Evolutionary conservation across 2,888 invertebrate genomes (phyloP).

Genomic region (Belgica antarctica): DNA sequence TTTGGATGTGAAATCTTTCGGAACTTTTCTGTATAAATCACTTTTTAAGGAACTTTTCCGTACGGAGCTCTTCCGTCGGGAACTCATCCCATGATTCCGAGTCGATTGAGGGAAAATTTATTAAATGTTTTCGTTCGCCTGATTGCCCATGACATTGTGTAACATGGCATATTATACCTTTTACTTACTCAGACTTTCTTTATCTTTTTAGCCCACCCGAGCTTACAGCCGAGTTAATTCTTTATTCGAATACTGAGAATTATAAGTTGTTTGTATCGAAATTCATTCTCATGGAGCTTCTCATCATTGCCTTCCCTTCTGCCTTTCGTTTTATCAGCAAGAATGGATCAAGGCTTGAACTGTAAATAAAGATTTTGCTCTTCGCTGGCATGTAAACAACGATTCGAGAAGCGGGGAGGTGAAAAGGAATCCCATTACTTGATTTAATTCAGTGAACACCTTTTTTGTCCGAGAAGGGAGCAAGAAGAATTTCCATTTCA

Average conservation of each 20-base stretch:
- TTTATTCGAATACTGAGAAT: not conserved
- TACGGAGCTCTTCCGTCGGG: too few species aligned
- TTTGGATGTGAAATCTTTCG: too few species aligned
- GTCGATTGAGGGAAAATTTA: conserved; percentile 1
- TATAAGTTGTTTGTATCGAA: too few species aligned
- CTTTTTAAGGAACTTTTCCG: too few species aligned
- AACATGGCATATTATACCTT: too few species aligned
- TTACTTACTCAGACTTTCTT: too few species aligned
- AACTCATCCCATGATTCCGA: too few species aligned
- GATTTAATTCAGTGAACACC: conserved; percentile 26
- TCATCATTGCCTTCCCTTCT: too few species aligned
- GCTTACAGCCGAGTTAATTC: not conserved
- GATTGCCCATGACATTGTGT: too few species aligned
- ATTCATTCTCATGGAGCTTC: not conserved
- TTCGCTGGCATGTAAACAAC: not conserved
- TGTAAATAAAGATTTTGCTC: not conserved
- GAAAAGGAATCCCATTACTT: conserved; percentile 18
- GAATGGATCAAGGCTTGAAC: not conserved
- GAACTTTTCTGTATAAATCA: too few species aligned
- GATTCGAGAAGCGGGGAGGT: not conserved
- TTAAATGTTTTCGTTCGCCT: not conserved
- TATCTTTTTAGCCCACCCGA: not conserved
- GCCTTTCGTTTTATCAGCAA: too few species aligned
- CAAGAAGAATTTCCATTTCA: not conserved
- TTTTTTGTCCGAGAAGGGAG: conserved; percentile 9